These are phyloP conservation scores for Melipona beecheii DNA, from an alignment of 2,888 invertebrate genomes.

Conservation along the genomic window DNA sequence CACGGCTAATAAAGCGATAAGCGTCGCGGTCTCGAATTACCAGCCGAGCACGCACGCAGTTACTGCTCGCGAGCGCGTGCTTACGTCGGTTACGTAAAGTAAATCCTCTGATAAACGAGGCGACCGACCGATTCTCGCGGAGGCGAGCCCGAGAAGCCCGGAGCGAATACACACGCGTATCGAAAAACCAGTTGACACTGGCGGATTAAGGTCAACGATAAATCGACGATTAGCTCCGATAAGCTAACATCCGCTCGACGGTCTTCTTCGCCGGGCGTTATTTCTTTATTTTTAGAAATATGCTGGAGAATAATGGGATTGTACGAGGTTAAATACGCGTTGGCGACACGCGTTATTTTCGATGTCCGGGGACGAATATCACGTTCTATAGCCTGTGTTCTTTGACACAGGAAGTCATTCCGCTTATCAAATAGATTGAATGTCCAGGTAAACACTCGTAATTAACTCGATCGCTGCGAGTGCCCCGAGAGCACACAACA, in stretches of 20 bases:
- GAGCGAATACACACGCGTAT: neutral
- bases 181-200: neutral
- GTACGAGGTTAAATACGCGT: neutral
- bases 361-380: neutral
- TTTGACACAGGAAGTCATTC: constrained; percentile 14
- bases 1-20: constrained; percentile 67
- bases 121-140: neutral
- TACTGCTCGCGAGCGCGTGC: constrained; percentile 48
- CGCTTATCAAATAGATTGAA: constrained; percentile 10
- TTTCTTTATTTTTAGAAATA: constrained; percentile 7
- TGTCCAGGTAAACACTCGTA: constrained; percentile 28
- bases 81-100: constrained; percentile 62
- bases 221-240: neutral
- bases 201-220: neutral
- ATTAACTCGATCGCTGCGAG: constrained; percentile 18
- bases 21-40: constrained; percentile 60
- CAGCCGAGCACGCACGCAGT: constrained; percentile 49
- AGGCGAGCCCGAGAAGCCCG: neutral
- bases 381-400: neutral
- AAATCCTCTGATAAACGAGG: constrained; percentile 50
- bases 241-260: neutral
- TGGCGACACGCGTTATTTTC: neutral
- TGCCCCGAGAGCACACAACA: neutral
- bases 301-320: neutral
- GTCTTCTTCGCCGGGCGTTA: too few species aligned